Conservation (phyloP, 2,888 invertebrate genomes). For the Stenodema calcarata region DNA sequence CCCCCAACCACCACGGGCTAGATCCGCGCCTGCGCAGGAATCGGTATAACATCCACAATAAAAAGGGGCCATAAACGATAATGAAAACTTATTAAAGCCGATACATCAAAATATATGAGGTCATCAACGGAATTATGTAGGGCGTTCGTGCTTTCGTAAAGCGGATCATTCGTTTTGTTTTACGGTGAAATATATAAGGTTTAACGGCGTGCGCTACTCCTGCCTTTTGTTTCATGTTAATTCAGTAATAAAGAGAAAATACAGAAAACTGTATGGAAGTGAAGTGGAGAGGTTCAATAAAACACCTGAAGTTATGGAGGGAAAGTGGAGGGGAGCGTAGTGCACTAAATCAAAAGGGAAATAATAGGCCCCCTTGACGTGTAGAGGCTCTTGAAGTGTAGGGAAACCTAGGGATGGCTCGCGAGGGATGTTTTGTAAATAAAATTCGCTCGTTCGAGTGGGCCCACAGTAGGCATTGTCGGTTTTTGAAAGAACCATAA, state of each 20-base stretch:
- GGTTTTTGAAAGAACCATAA: constrained; percentile 20
- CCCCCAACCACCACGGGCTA: no score
- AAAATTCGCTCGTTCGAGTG: constrained; percentile 3
- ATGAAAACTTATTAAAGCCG: not conserved
- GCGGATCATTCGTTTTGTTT: constrained; percentile 1
- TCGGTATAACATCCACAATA: not conserved
- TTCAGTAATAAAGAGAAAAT: constrained; percentile 15
- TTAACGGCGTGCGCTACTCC: not conserved
- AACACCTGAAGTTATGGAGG: not conserved
- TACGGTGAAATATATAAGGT: not conserved
- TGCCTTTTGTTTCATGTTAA: not conserved
- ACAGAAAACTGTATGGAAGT: not conserved
- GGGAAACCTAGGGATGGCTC: not conserved
- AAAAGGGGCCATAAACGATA: not conserved
- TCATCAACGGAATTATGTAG: not conserved
- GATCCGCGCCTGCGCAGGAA: no score
- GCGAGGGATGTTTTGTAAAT: constrained; percentile 23
- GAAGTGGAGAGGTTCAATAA: not conserved
- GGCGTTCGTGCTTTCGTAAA: not conserved
- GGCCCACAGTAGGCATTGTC: not conserved
- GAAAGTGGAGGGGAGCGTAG: not conserved
- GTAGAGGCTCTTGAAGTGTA: constrained; percentile 27
- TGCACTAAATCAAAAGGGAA: constrained; percentile 37
- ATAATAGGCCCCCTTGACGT: constrained; percentile 39
- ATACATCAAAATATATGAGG: not conserved